Base-by-base conservation (phyloP, 2,888 invertebrate genomes). In the Nemotelus pantherinus region DNA sequence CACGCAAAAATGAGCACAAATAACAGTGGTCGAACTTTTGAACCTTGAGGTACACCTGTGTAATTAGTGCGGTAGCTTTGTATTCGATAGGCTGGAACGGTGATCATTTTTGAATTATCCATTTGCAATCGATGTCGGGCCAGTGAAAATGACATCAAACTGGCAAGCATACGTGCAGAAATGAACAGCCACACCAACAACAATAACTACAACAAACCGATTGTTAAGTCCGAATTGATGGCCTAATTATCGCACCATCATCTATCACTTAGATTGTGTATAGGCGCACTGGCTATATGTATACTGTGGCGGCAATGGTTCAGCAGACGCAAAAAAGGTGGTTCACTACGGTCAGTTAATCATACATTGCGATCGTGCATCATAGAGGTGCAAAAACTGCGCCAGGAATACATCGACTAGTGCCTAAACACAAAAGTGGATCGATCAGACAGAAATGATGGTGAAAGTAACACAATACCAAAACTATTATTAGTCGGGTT, bases 21-120 rank as follows among this genome's bases (percentile, higher is more conserved):
- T 67, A 67, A 67, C 67, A 67, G 25, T 50, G 67, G 67, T 7
- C 50, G 50, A 67, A 67, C 67, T 50, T n/a, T 10, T 50, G 67
- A 67, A 67, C 67, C 67, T 67, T 67, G 50, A 67, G 50, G 67
- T 67, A 48, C 48, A 67, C 67, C 67, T 67, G 50, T 25, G 25
- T 67, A 67, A 67, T 67, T 65, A 67, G 47, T 67, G 6, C 48
- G 2, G 45, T 43, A 57, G 10, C 25, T 10, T 57, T 25, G 25
- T 57, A 10, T 25, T 25, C 10, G 3, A 9, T 10, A 10, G 25
- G 25, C 25, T 25, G 25, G 25, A 25, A 25, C 25, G 25, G 25
- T 10, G 4, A 57, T 57, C 25, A 57, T 57, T 57, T 4, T 10
- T 1, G n/a, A 57, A 25, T 57, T 10, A 4, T 57, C 25, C 25